Conservation (phyloP, 2,797 vertebrate genomes). For the Megaceryle alcyon region DNA sequence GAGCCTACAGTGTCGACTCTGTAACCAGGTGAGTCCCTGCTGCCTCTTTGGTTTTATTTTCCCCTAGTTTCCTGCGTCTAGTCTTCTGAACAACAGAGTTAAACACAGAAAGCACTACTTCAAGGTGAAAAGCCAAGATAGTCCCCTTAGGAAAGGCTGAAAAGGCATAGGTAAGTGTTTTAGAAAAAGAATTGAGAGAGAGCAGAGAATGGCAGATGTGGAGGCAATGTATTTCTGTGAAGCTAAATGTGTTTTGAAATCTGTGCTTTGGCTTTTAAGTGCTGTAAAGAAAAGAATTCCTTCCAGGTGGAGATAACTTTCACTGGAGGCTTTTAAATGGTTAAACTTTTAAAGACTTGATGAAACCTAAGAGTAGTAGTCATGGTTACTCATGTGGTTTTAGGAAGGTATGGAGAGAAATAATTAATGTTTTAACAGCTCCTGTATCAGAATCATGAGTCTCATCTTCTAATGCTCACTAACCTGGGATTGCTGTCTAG, state of each 20-base stretch:
- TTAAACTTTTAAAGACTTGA: neutral
- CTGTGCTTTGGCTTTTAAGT: neutral
- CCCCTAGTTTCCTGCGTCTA: neutral
- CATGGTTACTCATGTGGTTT: neutral
- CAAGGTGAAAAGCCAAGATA: neutral
- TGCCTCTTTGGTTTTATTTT: neutral
- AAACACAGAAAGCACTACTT: neutral
- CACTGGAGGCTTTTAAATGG: neutral
- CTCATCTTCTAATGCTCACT: neutral
- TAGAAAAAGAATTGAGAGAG: neutral
- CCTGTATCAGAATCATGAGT: neutral
- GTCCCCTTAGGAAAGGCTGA: neutral
- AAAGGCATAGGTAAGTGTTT: neutral
- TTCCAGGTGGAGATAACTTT: neutral
- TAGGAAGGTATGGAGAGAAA: neutral
- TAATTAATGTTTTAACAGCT: neutral
- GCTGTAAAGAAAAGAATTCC: neutral
- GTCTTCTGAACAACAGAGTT: neutral
- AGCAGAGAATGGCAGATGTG: neutral
- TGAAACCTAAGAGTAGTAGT: neutral
- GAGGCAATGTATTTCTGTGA: neutral
- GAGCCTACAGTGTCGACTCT: neutral
- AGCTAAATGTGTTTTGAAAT: neutral
- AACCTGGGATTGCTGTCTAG: neutral
- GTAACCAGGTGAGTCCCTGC: slow-evolving; percentile 11